Conservation (phyloP, 2,888 invertebrate species). For the Beris morrisii region DNA sequence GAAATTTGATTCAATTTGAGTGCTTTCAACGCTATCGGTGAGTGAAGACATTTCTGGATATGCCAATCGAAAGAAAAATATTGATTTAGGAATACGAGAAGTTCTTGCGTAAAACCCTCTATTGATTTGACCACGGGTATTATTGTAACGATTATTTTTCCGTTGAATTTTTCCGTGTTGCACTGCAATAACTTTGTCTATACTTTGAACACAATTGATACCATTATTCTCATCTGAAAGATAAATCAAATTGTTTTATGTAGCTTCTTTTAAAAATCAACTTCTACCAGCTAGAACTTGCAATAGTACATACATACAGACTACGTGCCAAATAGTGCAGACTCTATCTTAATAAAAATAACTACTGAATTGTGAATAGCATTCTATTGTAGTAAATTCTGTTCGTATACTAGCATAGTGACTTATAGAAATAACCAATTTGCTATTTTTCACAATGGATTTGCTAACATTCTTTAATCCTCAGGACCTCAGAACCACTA, state of each 20-base stretch:
- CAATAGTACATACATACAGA: too few relatives aligned
- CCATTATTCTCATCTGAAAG: neutral
- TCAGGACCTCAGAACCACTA: too few relatives aligned
- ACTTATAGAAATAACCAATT: slow-evolving; percentile 31
- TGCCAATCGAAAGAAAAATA: slow-evolving; percentile 27
- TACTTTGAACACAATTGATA: neutral
- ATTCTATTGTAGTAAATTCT: too few relatives aligned
- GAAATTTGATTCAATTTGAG: too few relatives aligned
- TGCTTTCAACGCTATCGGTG: too few relatives aligned
- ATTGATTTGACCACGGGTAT: slow-evolving; percentile 7
- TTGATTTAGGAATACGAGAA: slow-evolving; percentile 27
- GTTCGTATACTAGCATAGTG: slow-evolving; percentile 23
- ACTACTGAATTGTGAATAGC: too few relatives aligned
- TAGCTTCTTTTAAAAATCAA: neutral
- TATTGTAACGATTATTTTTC: slow-evolving; percentile 26
- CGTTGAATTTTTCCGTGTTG: neutral
- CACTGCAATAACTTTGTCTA: neutral
- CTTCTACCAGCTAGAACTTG: slow-evolving; percentile 42
- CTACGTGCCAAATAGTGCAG: too few relatives aligned
- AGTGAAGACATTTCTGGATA: too few relatives aligned
- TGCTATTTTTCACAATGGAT: slow-evolving; percentile 33
- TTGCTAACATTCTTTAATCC: slow-evolving; percentile 21
- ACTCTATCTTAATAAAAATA: too few relatives aligned
- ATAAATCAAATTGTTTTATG: neutral
- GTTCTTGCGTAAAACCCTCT: slow-evolving; percentile 12